Conservation (phyloP, 2,113 vertebrate genomes). For the Phaetusa simplex region DNA sequence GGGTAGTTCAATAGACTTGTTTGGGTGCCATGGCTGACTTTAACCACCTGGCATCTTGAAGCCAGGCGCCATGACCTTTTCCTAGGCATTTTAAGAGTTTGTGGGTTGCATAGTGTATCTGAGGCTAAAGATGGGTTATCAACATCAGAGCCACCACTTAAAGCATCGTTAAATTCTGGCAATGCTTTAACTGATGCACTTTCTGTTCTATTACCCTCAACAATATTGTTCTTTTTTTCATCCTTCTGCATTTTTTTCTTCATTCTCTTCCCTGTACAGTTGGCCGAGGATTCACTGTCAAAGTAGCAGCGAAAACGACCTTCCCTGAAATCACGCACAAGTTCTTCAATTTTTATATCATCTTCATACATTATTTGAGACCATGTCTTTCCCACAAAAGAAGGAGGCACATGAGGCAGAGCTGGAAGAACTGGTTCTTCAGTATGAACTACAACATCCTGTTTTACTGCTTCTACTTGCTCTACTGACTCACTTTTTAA, state of each 20-base stretch:
- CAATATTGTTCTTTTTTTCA: background rate
- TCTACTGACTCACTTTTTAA: constrained; percentile 54
- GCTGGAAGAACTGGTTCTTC: constrained; percentile 79
- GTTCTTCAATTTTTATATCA: constrained; percentile 81
- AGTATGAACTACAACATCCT: background rate
- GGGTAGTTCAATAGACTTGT: constrained; percentile 76
- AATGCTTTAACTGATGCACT: constrained; percentile 28
- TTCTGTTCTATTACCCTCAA: background rate
- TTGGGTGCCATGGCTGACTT: constrained; percentile 86
- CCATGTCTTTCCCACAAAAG: constrained; percentile 88
- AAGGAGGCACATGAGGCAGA: constrained; percentile 83
- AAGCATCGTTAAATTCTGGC: constrained; percentile 61
- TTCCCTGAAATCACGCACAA: constrained; percentile 84
- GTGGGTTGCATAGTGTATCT: constrained; percentile 42
- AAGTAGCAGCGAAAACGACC: constrained; percentile 85
- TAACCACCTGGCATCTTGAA: constrained; percentile 87
- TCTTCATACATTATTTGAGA: constrained; percentile 87
- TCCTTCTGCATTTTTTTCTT: constrained; percentile 50
- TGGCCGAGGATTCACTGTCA: constrained; percentile 79
- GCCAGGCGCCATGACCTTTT: constrained; percentile 76
- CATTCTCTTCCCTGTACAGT: constrained; percentile 60
- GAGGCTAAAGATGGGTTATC: constrained; percentile 40
- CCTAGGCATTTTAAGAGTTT: constrained; percentile 43
- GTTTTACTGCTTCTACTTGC: background rate
- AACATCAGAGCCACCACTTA: constrained; percentile 41